These are phyloP conservation scores for Heliconius erato DNA, from an alignment of 2,888 invertebrate genomes.

Conservation along the genomic window DNA sequence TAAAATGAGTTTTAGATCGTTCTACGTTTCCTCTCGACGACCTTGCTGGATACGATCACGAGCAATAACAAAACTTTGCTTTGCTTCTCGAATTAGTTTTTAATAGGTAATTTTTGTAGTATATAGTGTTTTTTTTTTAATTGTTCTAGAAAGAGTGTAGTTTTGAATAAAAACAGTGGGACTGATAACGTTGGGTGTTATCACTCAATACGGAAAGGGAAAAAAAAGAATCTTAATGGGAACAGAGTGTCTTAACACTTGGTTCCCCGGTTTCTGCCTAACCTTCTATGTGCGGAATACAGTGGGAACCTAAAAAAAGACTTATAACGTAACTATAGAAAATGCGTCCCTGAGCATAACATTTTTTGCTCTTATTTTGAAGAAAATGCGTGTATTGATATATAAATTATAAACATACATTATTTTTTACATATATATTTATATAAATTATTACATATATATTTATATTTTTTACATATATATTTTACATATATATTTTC, in stretches of 20 bases:
- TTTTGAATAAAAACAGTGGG: slow-evolving; percentile 49
- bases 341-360: slow-evolving; percentile 14
- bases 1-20: slow-evolving; percentile 47
- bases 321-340: slow-evolving; percentile 22
- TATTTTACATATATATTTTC: not conserved
- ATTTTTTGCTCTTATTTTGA: not conserved
- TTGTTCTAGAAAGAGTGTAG: slow-evolving; percentile 47
- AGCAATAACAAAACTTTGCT: slow-evolving; percentile 68
- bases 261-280: too few relatives aligned
- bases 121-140: slow-evolving; percentile 48
- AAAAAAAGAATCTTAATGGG: too few relatives aligned
- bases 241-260: too few relatives aligned
- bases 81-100: slow-evolving; percentile 64
- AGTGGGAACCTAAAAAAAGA: not conserved
- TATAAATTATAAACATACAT: too few relatives aligned
- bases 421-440: too few relatives aligned
- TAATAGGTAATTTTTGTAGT: slow-evolving; percentile 50
- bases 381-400: not conserved
- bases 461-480: too few relatives aligned
- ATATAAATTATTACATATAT: too few relatives aligned
- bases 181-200: not conserved
- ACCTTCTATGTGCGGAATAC: too few relatives aligned
- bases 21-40: slow-evolving; percentile 52
- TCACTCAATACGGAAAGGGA: too few relatives aligned
- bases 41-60: slow-evolving; percentile 61